Percentiles rank a stretch among this genome's conserved stretches.
Evolutionary conservation across 2,888 invertebrate species (phyloP).

Genomic region (Dendrolimus houi): DNA sequence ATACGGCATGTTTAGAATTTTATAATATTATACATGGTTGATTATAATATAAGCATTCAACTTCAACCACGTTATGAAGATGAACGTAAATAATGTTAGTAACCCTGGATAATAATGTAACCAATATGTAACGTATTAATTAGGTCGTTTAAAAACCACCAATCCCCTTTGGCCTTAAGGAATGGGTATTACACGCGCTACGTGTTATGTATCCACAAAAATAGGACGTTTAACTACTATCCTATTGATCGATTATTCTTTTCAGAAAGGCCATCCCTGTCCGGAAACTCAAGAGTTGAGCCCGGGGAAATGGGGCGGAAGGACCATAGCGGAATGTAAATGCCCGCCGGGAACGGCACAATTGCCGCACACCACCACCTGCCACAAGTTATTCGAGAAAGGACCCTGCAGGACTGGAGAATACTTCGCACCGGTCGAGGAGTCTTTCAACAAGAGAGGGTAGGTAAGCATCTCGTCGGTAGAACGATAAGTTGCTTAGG

Average conservation of each 20-base stretch:
- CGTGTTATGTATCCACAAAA: no score
- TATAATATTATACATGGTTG: no score
- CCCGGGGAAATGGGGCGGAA: slow-evolving; percentile 73
- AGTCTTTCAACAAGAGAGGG: slow-evolving; percentile 71
- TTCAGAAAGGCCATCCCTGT: slow-evolving; percentile 84
- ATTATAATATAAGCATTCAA: no score
- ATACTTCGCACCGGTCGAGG: slow-evolving; percentile 83
- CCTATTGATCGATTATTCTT: slow-evolving; percentile 9
- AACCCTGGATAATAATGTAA: no score
- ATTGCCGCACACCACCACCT: slow-evolving; percentile 80
- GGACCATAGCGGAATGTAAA: slow-evolving; percentile 84
- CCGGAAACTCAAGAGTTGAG: slow-evolving; percentile 90
- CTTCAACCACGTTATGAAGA: no score
- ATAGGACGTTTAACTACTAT: no score
- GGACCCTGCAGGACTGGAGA: slow-evolving; percentile 85
- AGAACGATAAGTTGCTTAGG: not conserved
- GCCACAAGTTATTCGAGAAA: slow-evolving; percentile 83
- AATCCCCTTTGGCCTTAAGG: no score
- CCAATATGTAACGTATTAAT: no score
- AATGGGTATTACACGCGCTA: no score
- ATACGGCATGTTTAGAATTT: no score
- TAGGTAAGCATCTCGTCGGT: slow-evolving; percentile 54
- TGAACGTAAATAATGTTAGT: no score
- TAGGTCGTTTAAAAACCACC: no score
- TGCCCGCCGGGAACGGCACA: slow-evolving; percentile 89